Conservation (phyloP, 1,140 invertebrate genomes). For the Ganaspis sp. region DNA sequence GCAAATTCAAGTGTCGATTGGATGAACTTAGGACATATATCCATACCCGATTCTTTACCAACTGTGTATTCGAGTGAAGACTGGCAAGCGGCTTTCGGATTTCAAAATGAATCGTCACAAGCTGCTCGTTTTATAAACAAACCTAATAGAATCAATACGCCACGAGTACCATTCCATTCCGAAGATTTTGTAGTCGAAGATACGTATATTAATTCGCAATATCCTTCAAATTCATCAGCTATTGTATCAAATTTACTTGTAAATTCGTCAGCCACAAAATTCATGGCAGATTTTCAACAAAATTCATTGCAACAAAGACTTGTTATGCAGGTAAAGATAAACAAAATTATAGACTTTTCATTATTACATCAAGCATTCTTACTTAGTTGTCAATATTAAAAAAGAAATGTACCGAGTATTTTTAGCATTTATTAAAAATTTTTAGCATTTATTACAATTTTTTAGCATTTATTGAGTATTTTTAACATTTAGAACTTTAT, state of each 20-base stretch:
- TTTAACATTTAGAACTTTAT: too few species aligned
- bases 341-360: slow-evolving; percentile 26
- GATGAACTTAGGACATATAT: slow-evolving; percentile 74
- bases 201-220: slow-evolving; percentile 65
- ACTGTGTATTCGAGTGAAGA: slow-evolving; percentile 77
- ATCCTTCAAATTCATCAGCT: slow-evolving; percentile 56
- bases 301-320: slow-evolving; percentile 74
- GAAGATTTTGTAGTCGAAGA: slow-evolving; percentile 71
- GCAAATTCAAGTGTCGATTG: slow-evolving; percentile 72
- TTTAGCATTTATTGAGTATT: too few species aligned
- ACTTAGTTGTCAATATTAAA: too few species aligned
- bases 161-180: slow-evolving; percentile 66
- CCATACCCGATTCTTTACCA: slow-evolving; percentile 77
- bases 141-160: slow-evolving; percentile 64
- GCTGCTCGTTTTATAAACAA: slow-evolving; percentile 63
- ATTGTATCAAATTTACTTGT: slow-evolving; percentile 61
- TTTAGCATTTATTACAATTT: too few species aligned
- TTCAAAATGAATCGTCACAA: slow-evolving; percentile 69
- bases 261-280: slow-evolving; percentile 72
- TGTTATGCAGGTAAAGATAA: slow-evolving; percentile 63
- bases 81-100: slow-evolving; percentile 79
- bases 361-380: slow-evolving; percentile 11
- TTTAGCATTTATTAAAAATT: too few species aligned
- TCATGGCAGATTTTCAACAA: slow-evolving; percentile 75
- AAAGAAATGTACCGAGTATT: too few species aligned